phyloP scores from a whole-genome alignment of 2,888 invertebrate species.

The Polydrusus tereticollis region DNA sequence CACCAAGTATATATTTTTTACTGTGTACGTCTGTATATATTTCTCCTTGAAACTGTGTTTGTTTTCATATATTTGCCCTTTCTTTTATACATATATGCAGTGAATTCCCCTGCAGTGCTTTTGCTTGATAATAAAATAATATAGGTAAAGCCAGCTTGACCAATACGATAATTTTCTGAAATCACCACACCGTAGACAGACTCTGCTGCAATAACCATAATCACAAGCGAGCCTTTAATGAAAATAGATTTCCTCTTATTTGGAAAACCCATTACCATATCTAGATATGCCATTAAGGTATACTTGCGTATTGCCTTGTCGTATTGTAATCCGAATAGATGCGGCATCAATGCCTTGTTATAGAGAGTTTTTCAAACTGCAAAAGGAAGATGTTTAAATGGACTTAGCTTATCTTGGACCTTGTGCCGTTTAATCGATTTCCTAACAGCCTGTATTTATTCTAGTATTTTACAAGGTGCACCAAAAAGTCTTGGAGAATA shows the following conservation, averaged over 20 bases:
- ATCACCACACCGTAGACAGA: no score
- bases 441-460: background rate
- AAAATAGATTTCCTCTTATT: conserved; percentile 33
- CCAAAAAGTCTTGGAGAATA: background rate
- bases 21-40: no score
- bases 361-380: conserved; percentile 24
- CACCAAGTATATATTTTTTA: no score
- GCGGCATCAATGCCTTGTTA: conserved; percentile 37
- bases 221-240: conserved; percentile 25
- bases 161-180: no score
- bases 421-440: conserved; percentile 16
- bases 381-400: conserved; percentile 19
- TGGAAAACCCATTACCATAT: conserved; percentile 33
- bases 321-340: conserved; percentile 19
- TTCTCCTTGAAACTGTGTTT: no score
- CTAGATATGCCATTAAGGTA: conserved; percentile 23
- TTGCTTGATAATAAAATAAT: no score
- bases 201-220: conserved; percentile 2
- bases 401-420: conserved; percentile 4
- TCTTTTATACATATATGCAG: no score
- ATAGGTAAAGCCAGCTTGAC: no score
- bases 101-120: no score
- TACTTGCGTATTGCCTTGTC: conserved; percentile 25
- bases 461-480: background rate
- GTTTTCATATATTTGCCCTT: no score